A percentile compares a stretch with the other conserved stretches of the same genome.
phyloP scores from a whole-genome alignment of 2,797 vertebrate genomes.

The Cuniculus paca region DNA sequence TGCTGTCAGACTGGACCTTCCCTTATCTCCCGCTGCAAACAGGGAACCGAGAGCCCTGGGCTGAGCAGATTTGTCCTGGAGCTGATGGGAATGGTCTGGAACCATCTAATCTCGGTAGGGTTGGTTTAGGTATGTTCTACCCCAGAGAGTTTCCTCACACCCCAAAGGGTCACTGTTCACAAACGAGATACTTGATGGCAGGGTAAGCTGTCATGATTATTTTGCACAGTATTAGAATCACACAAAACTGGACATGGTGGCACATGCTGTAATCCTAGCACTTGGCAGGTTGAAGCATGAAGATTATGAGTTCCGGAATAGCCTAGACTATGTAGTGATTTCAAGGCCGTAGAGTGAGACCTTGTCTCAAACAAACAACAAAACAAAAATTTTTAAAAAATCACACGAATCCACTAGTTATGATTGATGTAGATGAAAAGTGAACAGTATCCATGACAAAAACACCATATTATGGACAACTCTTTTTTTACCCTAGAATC shows the following conservation, averaged over 20 bases:
- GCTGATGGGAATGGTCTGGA: neutral
- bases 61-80: neutral
- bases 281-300: neutral
- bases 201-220: neutral
- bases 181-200: neutral
- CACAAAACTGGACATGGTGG: neutral
- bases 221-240: neutral
- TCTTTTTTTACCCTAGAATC: neutral
- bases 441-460: neutral
- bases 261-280: neutral
- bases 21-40: neutral
- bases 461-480: neutral
- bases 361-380: neutral
- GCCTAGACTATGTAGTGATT: neutral
- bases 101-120: neutral
- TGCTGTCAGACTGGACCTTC: neutral
- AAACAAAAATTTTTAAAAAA: no score
- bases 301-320: neutral
- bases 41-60: neutral
- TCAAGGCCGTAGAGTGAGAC: neutral
- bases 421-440: neutral
- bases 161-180: neutral
- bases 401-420: neutral
- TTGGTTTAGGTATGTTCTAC: neutral
- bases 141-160: neutral